Base-by-base conservation (phyloP, 2,797 vertebrate species). In the Sebastes minor region DNA sequence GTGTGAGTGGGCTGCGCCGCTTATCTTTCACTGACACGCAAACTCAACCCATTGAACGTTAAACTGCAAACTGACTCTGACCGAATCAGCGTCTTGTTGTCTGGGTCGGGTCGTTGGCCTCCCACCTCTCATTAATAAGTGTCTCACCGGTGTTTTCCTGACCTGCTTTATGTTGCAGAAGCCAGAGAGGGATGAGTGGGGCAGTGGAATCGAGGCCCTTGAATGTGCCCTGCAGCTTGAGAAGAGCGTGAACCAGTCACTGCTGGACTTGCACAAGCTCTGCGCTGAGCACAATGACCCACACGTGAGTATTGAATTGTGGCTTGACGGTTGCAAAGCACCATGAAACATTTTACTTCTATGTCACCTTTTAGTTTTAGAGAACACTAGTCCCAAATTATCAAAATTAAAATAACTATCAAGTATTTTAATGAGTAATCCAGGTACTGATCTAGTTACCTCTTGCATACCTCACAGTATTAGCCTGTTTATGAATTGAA, bases 151-250 rank as follows among this genome's bases (percentile, higher is more conserved):
- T 5, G 8, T 22, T 59, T 9, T 20, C 10, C 49, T 65, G 33
- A 71, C 49, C 42, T 74, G 23, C 23, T 81, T 61, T 70, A 13
- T 52, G 10, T 86, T 87, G 23, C 87, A 99, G 98, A 99, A 99
- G 86, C 98, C 98, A 18, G 98, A 99, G 27, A 95, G 96, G 22
- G 98, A 99, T 32, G 97, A 99, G 91, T 99, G 98, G 98, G 97
- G 96, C 88, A 99, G 92, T 1, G 98, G 97, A 0, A 63, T 98
- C 12, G 98, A 97, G 64, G 98, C 98, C 3, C 96, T 99, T 86
- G 97, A 98, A 78, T 98, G 97, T 49, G 96, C 98, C 6, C 93
- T 99, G 81, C 96, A 98, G 91, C 93, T 99, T 89, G 98, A 99
- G 91, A 99, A 97, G 86, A 98, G 88, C 0, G 98, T 99, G 84